Percentiles rank a stretch among this genome's conserved stretches.
These are phyloP conservation scores for Thecophora atra DNA, from an alignment of 2,888 invertebrate genomes.

Conservation along the genomic window DNA sequence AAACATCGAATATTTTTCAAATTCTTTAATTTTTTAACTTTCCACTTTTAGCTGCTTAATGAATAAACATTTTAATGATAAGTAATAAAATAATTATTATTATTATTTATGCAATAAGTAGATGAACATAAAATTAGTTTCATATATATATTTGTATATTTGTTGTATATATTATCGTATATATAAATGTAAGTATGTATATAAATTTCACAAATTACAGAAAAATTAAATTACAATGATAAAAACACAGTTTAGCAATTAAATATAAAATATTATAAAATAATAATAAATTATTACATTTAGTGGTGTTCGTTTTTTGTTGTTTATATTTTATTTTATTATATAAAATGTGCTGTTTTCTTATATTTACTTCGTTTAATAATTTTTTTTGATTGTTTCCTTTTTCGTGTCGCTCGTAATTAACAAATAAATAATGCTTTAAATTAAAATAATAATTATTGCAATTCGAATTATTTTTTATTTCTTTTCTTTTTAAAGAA, in stretches of 20 bases:
- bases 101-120: too few relatives aligned
- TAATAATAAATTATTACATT: constrained; percentile 33
- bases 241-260: too few relatives aligned
- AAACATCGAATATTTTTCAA: constrained; percentile 3
- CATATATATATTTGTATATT: too few relatives aligned
- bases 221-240: constrained; percentile 6
- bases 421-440: constrained; percentile 42
- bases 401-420: constrained; percentile 29
- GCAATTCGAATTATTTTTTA: constrained; percentile 15
- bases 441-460: constrained; percentile 37
- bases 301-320: constrained; percentile 25
- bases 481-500: neutral
- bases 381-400: constrained; percentile 16
- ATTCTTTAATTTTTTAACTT: neutral
- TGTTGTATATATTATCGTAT: neutral
- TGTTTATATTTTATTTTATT: neutral
- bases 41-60: constrained; percentile 22
- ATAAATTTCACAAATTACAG: neutral
- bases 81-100: neutral
- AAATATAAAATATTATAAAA: constrained; percentile 26
- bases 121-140: neutral
- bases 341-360: constrained; percentile 6
- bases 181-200: neutral
- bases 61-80: neutral
- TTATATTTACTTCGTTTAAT: constrained; percentile 25